Percentiles rank a stretch among this genome's conserved stretches.
Conservation (phyloP, 2,113 vertebrate genomes). For the Bambusicola thoracicus region DNA sequence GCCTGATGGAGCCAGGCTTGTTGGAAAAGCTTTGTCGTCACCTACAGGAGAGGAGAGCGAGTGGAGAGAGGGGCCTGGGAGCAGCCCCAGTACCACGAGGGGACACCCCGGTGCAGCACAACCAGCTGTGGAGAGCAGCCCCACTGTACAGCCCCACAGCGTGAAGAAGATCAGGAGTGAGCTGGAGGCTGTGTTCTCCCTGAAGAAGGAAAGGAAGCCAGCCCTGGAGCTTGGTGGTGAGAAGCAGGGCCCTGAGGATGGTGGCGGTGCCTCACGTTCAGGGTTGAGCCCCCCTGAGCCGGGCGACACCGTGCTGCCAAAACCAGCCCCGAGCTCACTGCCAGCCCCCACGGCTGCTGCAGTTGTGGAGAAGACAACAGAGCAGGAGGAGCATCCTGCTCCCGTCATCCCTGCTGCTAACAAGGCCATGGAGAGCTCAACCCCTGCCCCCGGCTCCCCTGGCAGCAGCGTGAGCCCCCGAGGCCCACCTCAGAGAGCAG, state of each 20-base stretch:
- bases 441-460: background rate
- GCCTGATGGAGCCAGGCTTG: background rate
- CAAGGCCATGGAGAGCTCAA: background rate
- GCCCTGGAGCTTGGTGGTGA: background rate
- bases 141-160: background rate
- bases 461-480: background rate
- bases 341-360: background rate
- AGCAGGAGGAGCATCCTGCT: background rate
- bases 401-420: background rate
- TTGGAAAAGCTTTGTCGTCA: accelerated
- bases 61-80: constrained; percentile 12
- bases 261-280: background rate
- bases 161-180: constrained; percentile 74
- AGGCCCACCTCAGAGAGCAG: background rate
- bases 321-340: background rate
- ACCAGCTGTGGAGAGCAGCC: background rate
- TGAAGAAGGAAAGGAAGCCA: constrained; percentile 70
- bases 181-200: constrained; percentile 77
- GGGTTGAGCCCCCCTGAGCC: background rate
- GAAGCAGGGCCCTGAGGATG: constrained; percentile 48
- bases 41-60: background rate
- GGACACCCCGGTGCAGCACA: background rate
- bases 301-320: background rate
- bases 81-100: background rate
- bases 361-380: background rate